Percentiles rank a stretch among this genome's conserved stretches.
Conservation (phyloP, 2,113 vertebrate species). For the Dasyprocta punctata region DNA sequence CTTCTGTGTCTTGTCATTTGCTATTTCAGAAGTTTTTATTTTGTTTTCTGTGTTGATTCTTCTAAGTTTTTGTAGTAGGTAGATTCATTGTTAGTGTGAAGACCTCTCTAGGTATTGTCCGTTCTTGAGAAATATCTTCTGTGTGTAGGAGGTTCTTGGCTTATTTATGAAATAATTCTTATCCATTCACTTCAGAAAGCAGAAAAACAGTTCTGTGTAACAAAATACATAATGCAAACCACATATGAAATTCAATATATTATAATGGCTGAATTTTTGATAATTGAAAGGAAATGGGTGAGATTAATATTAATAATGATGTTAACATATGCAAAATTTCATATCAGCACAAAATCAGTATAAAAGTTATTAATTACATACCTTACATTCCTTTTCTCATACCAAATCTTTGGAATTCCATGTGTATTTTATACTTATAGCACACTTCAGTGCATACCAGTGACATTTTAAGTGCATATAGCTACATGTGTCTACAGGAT, state of each 20-base stretch:
- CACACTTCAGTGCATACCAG: background rate
- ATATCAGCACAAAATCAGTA: background rate
- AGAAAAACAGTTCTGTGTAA: background rate
- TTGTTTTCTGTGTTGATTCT: background rate
- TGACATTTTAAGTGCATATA: background rate
- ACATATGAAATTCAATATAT: background rate
- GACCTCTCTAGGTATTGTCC: background rate
- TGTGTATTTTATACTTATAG: background rate
- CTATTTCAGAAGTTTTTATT: background rate
- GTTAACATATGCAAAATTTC: conserved; percentile 4
- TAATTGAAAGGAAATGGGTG: background rate
- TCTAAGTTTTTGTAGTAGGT: background rate
- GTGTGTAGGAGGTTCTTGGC: background rate
- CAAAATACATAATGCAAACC: background rate
- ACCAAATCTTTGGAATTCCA: background rate
- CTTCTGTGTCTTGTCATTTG: background rate
- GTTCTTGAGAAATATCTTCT: background rate
- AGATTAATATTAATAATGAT: background rate
- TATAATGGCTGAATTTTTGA: background rate
- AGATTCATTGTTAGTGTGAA: background rate
- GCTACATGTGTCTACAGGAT: background rate
- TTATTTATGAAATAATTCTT: background rate
- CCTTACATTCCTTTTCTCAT: background rate
- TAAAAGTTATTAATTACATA: background rate
- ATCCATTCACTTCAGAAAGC: background rate